Conservation (phyloP, 2,113 vertebrate species). For the Furnarius figulus region DNA sequence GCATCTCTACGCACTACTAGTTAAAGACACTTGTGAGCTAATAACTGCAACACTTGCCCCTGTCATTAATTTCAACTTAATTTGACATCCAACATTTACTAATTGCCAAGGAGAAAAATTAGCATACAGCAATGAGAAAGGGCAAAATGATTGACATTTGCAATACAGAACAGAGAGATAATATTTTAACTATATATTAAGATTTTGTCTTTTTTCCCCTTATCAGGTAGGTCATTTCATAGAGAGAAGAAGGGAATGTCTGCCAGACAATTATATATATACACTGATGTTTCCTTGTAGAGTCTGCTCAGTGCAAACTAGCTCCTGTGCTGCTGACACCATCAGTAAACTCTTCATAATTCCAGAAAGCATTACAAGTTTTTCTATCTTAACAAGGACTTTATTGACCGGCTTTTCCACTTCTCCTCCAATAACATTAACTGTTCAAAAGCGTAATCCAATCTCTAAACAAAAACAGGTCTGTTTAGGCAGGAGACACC, state of each 20-base stretch:
- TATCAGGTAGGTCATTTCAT: not conserved
- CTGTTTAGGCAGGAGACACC: not conserved
- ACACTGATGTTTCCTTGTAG: not conserved
- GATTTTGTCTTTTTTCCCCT: not conserved
- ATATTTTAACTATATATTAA: not conserved
- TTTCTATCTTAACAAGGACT: not conserved
- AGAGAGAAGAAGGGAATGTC: not conserved
- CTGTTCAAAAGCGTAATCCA: not conserved
- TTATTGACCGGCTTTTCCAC: not conserved
- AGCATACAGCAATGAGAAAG: slow-evolving; percentile 28
- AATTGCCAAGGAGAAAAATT: slow-evolving; percentile 75
- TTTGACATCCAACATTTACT: slow-evolving; percentile 83
- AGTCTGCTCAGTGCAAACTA: not conserved
- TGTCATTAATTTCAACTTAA: slow-evolving; percentile 83
- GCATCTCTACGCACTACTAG: slow-evolving; percentile 78
- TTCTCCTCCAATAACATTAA: not conserved
- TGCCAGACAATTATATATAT: not conserved
- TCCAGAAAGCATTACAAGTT: not conserved
- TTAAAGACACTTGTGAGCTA: slow-evolving; percentile 72
- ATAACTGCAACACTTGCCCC: slow-evolving; percentile 76
- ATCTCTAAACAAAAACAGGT: not conserved
- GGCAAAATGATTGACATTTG: slow-evolving; percentile 41
- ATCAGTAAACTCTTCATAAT: not conserved
- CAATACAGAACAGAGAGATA: not conserved
- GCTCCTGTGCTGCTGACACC: not conserved